Conservation (phyloP, 30 jellyfish, hydroid and myxozoan genomes). For the Chironex yamaguchii region DNA sequence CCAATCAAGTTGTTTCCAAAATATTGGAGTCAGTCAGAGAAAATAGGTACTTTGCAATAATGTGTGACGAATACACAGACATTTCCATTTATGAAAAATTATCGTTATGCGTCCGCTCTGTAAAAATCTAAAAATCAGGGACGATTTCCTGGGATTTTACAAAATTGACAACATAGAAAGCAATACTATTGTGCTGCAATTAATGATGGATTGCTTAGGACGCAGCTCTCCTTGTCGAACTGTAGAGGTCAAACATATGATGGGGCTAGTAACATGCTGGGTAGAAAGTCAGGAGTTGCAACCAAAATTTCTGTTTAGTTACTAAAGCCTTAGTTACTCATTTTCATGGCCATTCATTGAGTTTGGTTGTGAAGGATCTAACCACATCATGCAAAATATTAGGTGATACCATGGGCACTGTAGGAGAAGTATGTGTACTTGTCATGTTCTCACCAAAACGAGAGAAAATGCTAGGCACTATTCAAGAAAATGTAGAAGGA, state of each 20-base stretch:
- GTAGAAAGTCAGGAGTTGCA: slow-evolving; percentile 83
- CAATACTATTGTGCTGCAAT: slow-evolving; percentile 69
- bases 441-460: slow-evolving; percentile 78
- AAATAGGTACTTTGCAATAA: slow-evolving; percentile 58
- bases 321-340: slow-evolving; percentile 73
- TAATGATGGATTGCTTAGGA: slow-evolving; percentile 60
- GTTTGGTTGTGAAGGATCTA: slow-evolving; percentile 68
- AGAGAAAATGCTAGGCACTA: slow-evolving; percentile 58
- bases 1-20: slow-evolving; percentile 33
- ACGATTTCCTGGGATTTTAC: slow-evolving; percentile 76
- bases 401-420: slow-evolving; percentile 63
- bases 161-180: slow-evolving; percentile 66
- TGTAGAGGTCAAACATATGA: slow-evolving; percentile 77
- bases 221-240: slow-evolving; percentile 68
- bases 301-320: slow-evolving; percentile 47
- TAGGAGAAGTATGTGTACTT: slow-evolving; percentile 51
- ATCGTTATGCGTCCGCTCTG: slow-evolving; percentile 63
- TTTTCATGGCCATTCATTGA: slow-evolving; percentile 79
- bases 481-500: slow-evolving; percentile 36
- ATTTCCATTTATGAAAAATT: slow-evolving; percentile 48
- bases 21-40: slow-evolving; percentile 10
- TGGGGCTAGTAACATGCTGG: slow-evolving; percentile 86
- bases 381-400: slow-evolving; percentile 60
- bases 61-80: slow-evolving; percentile 81
- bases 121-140: slow-evolving; percentile 47